Conservation (phyloP, 2,113 vertebrate genomes). For the Cichladusa arquata region DNA sequence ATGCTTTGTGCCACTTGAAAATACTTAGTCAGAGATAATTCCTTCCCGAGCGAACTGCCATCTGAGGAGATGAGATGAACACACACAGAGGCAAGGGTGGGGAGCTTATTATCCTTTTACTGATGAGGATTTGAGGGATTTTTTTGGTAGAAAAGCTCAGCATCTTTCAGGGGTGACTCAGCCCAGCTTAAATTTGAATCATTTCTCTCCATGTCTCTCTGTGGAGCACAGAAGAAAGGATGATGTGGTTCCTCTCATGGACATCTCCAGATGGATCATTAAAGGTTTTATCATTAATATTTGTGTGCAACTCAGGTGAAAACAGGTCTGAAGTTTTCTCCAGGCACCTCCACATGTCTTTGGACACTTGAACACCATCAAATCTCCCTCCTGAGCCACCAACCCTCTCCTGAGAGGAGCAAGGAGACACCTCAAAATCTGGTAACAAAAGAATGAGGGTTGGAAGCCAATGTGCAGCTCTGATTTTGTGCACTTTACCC, state of each 20-base stretch:
- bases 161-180: slow-evolving; percentile 37
- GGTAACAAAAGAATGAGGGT: rapidly evolving
- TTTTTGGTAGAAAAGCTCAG: slow-evolving; percentile 34
- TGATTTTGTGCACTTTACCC: neutral
- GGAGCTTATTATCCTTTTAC: slow-evolving; percentile 3
- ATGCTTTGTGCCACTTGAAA: neutral
- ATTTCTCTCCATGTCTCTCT: neutral
- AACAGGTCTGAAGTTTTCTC: neutral
- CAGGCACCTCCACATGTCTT: neutral
- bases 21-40: slow-evolving; percentile 32
- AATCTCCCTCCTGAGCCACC: neutral
- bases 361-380: neutral
- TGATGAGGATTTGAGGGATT: neutral
- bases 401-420: neutral
- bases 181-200: slow-evolving; percentile 28
- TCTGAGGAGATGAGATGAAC: neutral
- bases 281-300: neutral
- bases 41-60: neutral
- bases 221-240: neutral
- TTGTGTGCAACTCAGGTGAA: neutral
- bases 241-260: neutral
- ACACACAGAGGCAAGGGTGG: neutral
- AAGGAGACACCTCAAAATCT: neutral
- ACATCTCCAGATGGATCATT: neutral
- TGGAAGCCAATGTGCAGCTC: neutral